Evolutionary conservation across 2,888 invertebrate species (phyloP).

Genomic region (Salpingus planirostris): DNA sequence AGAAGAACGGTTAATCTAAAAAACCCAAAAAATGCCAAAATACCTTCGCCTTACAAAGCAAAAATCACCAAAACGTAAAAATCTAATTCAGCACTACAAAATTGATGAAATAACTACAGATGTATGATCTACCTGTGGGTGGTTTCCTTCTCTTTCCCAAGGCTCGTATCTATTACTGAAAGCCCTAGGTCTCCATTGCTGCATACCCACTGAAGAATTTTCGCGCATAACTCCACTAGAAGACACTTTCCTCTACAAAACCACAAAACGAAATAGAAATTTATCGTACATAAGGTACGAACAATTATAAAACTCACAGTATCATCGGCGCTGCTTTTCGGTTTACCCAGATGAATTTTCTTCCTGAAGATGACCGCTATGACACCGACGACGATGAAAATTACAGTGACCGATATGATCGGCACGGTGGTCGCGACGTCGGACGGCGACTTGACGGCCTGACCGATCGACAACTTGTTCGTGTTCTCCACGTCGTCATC

Average conservation of each 20-base stretch:
- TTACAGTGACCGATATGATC: constrained; percentile 57
- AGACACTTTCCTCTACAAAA: constrained; percentile 58
- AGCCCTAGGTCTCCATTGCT: constrained; percentile 73
- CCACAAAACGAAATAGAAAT: too few relatives aligned
- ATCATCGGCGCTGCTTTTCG: constrained; percentile 64
- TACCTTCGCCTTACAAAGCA: not conserved
- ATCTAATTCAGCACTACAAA: not conserved
- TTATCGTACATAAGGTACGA: too few relatives aligned
- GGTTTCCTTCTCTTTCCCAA: constrained; percentile 58
- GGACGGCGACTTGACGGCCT: constrained; percentile 45
- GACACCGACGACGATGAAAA: constrained; percentile 59
- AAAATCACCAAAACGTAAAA: too few relatives aligned
- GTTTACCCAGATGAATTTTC: constrained; percentile 55
- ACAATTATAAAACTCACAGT: constrained; percentile 48
- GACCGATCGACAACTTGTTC: constrained; percentile 21
- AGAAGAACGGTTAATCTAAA: too few relatives aligned
- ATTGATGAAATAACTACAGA: not conserved
- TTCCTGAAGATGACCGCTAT: constrained; percentile 63
- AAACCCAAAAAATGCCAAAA: not conserved
- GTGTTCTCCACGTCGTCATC: constrained; percentile 16
- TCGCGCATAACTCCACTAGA: constrained; percentile 55
- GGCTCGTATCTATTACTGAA: constrained; percentile 77
- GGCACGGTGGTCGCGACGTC: constrained; percentile 61
- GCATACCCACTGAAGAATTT: constrained; percentile 59
- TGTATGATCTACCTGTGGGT: constrained; percentile 34